These are phyloP conservation scores for Notolabrus celidotus DNA, from an alignment of 2,797 vertebrate species.

Conservation along the genomic window DNA sequence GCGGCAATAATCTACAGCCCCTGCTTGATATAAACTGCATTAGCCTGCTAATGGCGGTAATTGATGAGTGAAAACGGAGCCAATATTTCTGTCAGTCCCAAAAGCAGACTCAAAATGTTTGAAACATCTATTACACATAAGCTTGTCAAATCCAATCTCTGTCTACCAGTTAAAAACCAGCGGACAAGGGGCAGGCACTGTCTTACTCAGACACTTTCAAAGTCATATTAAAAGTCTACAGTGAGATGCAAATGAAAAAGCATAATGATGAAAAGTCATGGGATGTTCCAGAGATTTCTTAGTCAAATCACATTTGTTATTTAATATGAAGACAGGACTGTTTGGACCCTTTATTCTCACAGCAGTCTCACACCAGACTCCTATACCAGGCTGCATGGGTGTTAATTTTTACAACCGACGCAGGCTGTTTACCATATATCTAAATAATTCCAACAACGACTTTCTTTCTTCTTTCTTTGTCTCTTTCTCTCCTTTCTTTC, in stretches of 20 bases:
- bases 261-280: background rate
- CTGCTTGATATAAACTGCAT: conserved; percentile 37
- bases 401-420: background rate
- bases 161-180: conserved; percentile 29
- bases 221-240: background rate
- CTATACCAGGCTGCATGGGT: background rate
- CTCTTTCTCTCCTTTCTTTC: too few species aligned
- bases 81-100: conserved; percentile 20
- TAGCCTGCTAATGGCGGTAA: conserved; percentile 50
- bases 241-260: conserved; percentile 1
- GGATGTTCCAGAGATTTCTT: background rate
- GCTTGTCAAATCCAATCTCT: conserved; percentile 35
- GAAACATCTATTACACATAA: conserved; percentile 40
- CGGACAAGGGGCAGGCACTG: conserved; percentile 31
- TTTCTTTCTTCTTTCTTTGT: background rate
- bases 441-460: background rate
- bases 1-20: conserved; percentile 31
- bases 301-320: background rate
- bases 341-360: background rate
- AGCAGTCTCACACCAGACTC: background rate
- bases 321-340: background rate
- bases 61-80: conserved; percentile 44
- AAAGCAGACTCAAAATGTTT: conserved; percentile 49
- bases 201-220: conserved; percentile 21
- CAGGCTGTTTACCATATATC: background rate